These are phyloP conservation scores for Odontocerum albicorne DNA, from an alignment of 2,888 invertebrate genomes.

Conservation along the genomic window DNA sequence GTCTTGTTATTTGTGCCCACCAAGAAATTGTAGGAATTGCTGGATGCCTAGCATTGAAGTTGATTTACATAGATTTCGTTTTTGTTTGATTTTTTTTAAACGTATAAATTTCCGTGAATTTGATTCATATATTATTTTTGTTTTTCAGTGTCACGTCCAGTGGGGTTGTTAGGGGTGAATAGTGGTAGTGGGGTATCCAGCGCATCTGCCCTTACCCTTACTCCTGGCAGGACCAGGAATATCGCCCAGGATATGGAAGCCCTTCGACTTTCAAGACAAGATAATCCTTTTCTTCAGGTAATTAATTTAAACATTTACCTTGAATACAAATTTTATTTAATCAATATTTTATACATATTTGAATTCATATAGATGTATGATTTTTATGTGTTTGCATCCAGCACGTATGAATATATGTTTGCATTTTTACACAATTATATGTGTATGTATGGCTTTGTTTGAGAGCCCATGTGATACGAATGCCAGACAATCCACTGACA, in stretches of 20 bases:
- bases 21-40: neutral
- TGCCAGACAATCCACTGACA: too few relatives aligned
- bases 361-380: too few relatives aligned
- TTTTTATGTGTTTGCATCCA: too few relatives aligned
- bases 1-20: neutral
- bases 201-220: constrained; percentile 65
- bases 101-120: neutral
- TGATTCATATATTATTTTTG: neutral
- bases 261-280: constrained; percentile 75
- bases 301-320: neutral
- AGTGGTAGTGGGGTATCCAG: constrained; percentile 15
- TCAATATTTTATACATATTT: neutral
- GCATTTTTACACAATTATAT: neutral
- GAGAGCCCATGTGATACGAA: too few relatives aligned
- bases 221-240: constrained; percentile 74
- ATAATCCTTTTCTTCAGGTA: constrained; percentile 82
- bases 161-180: constrained; percentile 23
- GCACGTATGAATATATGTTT: neutral
- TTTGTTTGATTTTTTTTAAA: neutral
- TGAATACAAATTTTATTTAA: neutral
- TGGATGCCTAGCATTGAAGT: neutral
- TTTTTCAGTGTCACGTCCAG: constrained; percentile 25
- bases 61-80: neutral
- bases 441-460: too few relatives aligned
- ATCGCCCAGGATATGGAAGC: constrained; percentile 86